These are phyloP conservation scores for Cremastinae sp. DNA, from an alignment of 2,888 invertebrate genomes.

Conservation along the genomic window DNA sequence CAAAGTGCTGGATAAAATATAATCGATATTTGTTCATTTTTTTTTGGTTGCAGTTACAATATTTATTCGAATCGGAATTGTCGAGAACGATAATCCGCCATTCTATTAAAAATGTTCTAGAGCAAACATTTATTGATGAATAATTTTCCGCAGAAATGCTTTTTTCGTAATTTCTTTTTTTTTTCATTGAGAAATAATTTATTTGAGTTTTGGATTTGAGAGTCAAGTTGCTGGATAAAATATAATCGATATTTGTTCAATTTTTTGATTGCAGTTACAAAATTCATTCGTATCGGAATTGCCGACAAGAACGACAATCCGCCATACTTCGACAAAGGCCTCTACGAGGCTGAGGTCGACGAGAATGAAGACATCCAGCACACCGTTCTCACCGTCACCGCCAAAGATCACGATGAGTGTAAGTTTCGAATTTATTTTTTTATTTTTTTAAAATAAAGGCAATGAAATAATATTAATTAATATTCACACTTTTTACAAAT, in stretches of 20 bases:
- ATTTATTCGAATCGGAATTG: conserved; percentile 98
- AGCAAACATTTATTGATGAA: too few relatives aligned
- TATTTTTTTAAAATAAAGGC: background rate
- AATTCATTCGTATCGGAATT: conserved; percentile 98
- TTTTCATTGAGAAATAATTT: too few relatives aligned
- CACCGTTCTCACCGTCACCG: conserved; percentile 98
- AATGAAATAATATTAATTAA: too few relatives aligned
- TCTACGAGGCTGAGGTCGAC: conserved; percentile 98
- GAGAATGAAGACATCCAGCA: conserved; percentile 99
- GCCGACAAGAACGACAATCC: conserved; percentile 99
- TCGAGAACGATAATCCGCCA: conserved; percentile 99
- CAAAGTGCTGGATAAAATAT: too few relatives aligned
- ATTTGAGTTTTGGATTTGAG: too few relatives aligned
- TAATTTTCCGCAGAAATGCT: too few relatives aligned
- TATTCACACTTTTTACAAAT: too few relatives aligned
- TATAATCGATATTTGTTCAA: background rate
- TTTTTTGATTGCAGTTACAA: conserved; percentile 92
- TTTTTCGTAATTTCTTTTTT: too few relatives aligned
- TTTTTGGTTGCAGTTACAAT: conserved; percentile 92
- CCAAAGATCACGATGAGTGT: conserved; percentile 99
- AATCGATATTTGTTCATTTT: too few relatives aligned
- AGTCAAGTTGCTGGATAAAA: too few relatives aligned
- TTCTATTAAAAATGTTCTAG: too few relatives aligned
- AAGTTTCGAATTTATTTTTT: conserved; percentile 82
- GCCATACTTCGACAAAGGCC: conserved; percentile 97